Evolutionary conservation across 2,888 invertebrate genomes (phyloP).

Genomic region (Cheilosia pagana): DNA sequence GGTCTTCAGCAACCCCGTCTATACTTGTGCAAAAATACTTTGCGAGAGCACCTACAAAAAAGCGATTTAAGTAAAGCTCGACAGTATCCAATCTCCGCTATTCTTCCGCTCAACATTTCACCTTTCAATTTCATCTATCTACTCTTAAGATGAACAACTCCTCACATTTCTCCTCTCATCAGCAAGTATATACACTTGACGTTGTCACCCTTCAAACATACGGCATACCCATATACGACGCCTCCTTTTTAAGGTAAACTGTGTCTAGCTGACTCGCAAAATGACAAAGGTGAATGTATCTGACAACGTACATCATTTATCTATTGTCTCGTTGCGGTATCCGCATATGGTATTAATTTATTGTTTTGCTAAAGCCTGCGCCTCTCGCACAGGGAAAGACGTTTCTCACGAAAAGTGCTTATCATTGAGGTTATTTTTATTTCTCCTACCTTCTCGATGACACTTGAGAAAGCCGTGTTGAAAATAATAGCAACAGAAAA

Average conservation of each 20-base stretch:
- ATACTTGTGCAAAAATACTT: too few species aligned
- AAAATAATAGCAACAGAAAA: conserved; percentile 4
- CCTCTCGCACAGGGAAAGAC: conserved; percentile 4
- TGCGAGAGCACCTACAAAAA: too few species aligned
- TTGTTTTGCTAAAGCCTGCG: conserved; percentile 5
- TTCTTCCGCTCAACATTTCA: too few species aligned
- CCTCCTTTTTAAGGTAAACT: not conserved
- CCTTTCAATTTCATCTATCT: too few species aligned
- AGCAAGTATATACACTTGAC: not conserved
- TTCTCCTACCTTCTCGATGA: conserved; percentile 25
- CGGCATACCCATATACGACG: not conserved
- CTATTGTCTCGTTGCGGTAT: conserved; percentile 20
- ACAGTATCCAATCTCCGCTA: too few species aligned
- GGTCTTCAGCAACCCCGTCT: too few species aligned
- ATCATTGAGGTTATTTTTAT: conserved; percentile 27
- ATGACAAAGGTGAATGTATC: conserved; percentile 50
- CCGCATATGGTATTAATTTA: conserved; percentile 4
- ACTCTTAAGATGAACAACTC: not conserved
- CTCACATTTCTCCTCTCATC: not conserved
- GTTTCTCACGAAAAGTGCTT: conserved; percentile 45
- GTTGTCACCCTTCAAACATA: conserved; percentile 19
- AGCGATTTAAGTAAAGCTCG: too few species aligned
- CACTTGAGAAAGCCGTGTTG: conserved; percentile 31
- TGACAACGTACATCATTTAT: conserved; percentile 38
- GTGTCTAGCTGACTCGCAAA: conserved; percentile 33